Base-by-base conservation (phyloP, 2,797 vertebrate genomes). In the Liasis olivaceus region DNA sequence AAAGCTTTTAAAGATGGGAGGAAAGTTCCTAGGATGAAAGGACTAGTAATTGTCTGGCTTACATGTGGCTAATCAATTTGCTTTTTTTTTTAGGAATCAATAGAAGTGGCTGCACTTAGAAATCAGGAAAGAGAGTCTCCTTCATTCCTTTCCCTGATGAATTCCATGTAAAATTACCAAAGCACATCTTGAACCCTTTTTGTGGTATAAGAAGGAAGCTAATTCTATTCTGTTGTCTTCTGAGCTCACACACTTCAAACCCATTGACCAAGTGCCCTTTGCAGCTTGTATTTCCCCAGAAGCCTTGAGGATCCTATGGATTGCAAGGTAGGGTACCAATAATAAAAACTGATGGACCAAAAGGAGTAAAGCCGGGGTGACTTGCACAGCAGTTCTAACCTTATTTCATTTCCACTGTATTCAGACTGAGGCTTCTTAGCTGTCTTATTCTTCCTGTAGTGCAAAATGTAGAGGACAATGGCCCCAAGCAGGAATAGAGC, bases 401-500 rank as follows among this genome's bases (percentile, higher is more conserved):
- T 96, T 7, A 96, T 69, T 7, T 96, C 93, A 77, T 94, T 95
- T 63, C 89, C 91, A 1, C 89, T 92, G 62, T 85, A 90, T 24
- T 60, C 54, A 17, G 91, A 90, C 0, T 26, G 72, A 0, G 91
- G 2, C 7, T 84, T 84, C 91, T 95, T 96, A 85, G 88, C 92
- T 59, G 91, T 92, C 72, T 94, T 97, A 26, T 96, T 96, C 89
- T 95, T 97, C 93, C 95, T 96, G 91, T 96, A 95, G n/a, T 89
- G 96, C 64, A 97, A 86, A 85, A 97, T 58, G 89, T 96, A 97
- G 89, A 96, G 85, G 0, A 89, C 90, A 63, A 95, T 89, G 0
- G 97, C 95, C 0, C 92, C 96, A 14, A 98, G 87, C 89, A 98
- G 85, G 15, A 98, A 92, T 62, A 98, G 59, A 0, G 93, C 94